These are phyloP conservation scores for Diceros bicornis DNA, from an alignment of 2,797 vertebrate genomes.

Conservation along the genomic window DNA sequence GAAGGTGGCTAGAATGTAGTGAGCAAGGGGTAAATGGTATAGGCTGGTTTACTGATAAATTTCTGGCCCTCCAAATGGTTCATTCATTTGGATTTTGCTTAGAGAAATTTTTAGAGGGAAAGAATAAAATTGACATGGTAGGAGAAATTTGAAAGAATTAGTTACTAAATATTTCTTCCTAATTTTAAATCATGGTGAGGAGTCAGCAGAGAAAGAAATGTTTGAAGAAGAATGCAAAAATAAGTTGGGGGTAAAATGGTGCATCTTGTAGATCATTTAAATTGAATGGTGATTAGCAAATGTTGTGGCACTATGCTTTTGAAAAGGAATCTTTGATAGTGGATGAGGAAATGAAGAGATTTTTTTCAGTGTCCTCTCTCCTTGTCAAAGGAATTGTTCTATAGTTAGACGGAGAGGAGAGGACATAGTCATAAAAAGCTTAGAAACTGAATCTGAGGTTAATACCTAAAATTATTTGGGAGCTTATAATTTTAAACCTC, in stretches of 20 bases:
- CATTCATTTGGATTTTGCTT: conserved; percentile 45
- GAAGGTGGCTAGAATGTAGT: background rate
- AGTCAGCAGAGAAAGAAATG: conserved; percentile 7
- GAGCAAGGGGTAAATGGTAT: background rate
- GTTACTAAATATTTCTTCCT: conserved; percentile 19
- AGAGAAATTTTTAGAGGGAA: background rate
- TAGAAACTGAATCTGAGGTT: background rate
- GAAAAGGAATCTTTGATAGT: conserved; percentile 1
- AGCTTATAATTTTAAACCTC: conserved; percentile 18
- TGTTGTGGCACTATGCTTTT: background rate
- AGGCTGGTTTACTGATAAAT: background rate
- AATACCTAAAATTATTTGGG: background rate
- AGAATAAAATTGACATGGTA: conserved; percentile 2
- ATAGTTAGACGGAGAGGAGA: background rate
- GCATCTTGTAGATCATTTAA: background rate
- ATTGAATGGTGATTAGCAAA: background rate
- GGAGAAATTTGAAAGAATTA: background rate
- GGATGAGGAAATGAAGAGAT: conserved; percentile 1
- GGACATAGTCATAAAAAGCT: background rate
- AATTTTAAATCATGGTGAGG: background rate
- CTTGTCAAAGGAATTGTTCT: background rate
- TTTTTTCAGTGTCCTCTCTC: background rate
- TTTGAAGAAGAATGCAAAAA: conserved; percentile 8
- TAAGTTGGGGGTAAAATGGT: background rate
- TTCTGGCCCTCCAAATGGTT: background rate